A percentile compares a stretch with the other conserved stretches of the same genome.
Conservation (phyloP, 2,797 vertebrate species). For the Myotis planiceps region DNA sequence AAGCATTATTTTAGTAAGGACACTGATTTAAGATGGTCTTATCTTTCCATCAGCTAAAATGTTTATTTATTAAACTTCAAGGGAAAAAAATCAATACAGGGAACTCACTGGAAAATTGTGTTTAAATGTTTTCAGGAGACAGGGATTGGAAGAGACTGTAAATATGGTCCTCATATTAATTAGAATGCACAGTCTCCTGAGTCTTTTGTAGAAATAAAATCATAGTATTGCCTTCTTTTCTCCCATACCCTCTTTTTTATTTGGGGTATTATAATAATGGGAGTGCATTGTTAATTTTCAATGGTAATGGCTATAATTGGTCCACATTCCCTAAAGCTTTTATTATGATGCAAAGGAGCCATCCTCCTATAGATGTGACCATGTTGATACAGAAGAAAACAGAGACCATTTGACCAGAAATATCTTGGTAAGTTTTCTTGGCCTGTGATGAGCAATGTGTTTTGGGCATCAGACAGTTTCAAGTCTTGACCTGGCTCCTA, state of each 20-base stretch:
- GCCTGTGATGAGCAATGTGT: not conserved
- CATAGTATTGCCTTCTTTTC: not conserved
- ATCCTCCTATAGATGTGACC: not conserved
- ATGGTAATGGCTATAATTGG: not conserved
- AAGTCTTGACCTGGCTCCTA: not conserved
- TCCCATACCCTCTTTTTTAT: not conserved
- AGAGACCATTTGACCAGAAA: not conserved
- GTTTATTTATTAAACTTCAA: conserved; percentile 33
- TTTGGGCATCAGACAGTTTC: not conserved
- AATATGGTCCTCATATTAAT: not conserved
- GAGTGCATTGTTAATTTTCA: not conserved
- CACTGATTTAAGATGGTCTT: not conserved
- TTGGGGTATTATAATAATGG: not conserved
- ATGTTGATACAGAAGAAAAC: not conserved
- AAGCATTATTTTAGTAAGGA: conserved; percentile 48
- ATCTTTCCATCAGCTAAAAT: conserved; percentile 34
- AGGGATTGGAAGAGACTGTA: not conserved
- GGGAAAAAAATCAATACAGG: conserved; percentile 19
- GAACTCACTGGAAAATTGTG: conserved; percentile 20
- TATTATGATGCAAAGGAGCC: not conserved
- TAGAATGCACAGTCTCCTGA: not conserved
- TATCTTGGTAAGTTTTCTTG: not conserved
- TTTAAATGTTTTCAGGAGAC: conserved; percentile 37
- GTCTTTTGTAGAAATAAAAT: not conserved
- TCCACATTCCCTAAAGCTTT: not conserved